Evolutionary conservation across 2,797 vertebrate species (phyloP), one percentile per base, ranked within the genome.

Genomic region (Cuniculus paca): DNA sequence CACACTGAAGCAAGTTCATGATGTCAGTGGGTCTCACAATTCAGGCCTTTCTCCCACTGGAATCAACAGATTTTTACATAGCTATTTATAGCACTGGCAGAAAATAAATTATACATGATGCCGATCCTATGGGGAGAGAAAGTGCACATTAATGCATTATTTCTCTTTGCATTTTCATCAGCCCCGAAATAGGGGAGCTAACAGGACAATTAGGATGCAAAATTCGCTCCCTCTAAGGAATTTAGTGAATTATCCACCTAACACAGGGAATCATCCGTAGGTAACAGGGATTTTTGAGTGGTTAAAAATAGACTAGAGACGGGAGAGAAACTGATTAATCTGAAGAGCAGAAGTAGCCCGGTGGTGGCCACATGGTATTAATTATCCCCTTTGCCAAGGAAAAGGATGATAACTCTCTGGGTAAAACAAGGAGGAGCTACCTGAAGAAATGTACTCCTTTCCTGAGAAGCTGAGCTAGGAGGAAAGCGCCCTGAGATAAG

Each of bases 101-200:
- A 86, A 97, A 95, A 98, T 98, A 97, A 98, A 98, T 98, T 97
- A 98, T 97, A 97, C 96, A 97, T 95, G 97, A 97, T 39, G 90
- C 94, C 0, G 68, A 79, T 63, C 97, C 96, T 79, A 45, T 39
- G 72, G 96, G 96, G 97, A 97, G 95, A 95, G 93, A 95, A 88
- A 95, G 63, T 84, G 90, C 93, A 85, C 96, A 79, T 94, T 96
- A 97, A 97, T 97, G 96, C 96, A 95, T 97, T 94, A 92, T 96
- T 98, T 97, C 97, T 93, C 93, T 95, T 89, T 75, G 96, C 97
- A 92, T 98, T 98, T 97, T 97, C 96, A 96, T 98, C 97, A 97
- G 95, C 93, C 88, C 79, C 4, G 85, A 96, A 97, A 96, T 22
- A 65, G 88, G 94, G 95, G 78, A 36, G 92, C 96, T 92, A 92